Evolutionary conservation across 2,113 vertebrate genomes (phyloP).

Genomic region (Smithornis capensis): DNA sequence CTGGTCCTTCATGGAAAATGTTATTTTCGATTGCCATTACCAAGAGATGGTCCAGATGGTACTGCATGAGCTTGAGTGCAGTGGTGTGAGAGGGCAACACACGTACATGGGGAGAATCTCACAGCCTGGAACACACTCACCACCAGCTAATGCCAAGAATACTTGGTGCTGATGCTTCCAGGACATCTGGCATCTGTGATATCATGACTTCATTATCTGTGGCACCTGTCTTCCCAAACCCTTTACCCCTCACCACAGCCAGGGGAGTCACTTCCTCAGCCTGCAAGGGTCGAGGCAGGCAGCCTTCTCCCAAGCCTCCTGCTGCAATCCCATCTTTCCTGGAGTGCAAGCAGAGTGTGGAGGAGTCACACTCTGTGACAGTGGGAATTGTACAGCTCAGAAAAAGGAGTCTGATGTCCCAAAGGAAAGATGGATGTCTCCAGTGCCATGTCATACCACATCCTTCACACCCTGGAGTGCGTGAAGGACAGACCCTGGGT

Average conservation of each 20-base stretch:
- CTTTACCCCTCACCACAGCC: not conserved
- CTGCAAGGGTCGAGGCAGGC: not conserved
- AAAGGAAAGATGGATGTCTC: not conserved
- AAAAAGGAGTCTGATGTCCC: not conserved
- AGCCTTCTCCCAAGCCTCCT: not conserved
- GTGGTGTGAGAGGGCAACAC: not conserved
- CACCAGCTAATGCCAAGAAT: not conserved
- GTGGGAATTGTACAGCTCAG: not conserved
- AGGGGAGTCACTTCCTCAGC: not conserved
- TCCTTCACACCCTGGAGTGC: not conserved
- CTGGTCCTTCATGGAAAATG: not conserved
- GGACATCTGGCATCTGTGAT: not conserved
- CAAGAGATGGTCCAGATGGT: not conserved
- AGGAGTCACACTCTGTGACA: too few species aligned
- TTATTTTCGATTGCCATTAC: not conserved
- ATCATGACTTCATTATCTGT: not conserved
- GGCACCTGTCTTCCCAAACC: not conserved
- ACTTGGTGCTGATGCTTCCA: not conserved
- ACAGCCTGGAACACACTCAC: not conserved
- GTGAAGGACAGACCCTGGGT: not conserved
- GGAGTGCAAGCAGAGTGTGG: not conserved
- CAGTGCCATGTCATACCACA: not conserved
- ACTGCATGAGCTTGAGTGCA: not conserved
- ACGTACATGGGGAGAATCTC: rapidly evolving
- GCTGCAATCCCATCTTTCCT: not conserved